These are phyloP conservation scores for Portunus trituberculatus DNA, from an alignment of 1,140 invertebrate species.

Conservation along the genomic window DNA sequence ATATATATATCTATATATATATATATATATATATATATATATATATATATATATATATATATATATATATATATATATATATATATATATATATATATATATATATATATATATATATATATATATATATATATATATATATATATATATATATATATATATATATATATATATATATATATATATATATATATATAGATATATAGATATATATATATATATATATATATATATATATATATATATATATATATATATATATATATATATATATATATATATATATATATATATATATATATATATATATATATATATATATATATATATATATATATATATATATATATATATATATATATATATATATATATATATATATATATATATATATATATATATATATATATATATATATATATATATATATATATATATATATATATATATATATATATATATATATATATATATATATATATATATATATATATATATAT, in stretches of 20 bases:
- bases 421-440: too few species aligned
- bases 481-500: conserved; percentile 9
- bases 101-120: too few species aligned
- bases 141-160: too few species aligned
- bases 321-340: background rate
- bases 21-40: too few species aligned
- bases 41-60: too few species aligned
- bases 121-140: too few species aligned
- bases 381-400: conserved; percentile 13
- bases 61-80: too few species aligned
- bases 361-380: conserved; percentile 23
- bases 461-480: background rate
- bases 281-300: background rate
- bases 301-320: background rate
- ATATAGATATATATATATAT: too few species aligned
- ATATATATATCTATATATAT: too few species aligned
- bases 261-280: background rate
- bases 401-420: conserved; percentile 10
- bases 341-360: conserved; percentile 15
- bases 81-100: too few species aligned
- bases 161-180: too few species aligned
- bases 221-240: background rate
- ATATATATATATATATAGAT: too few species aligned
- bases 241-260: background rate
- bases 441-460: background rate